Evolutionary conservation across 1,140 invertebrate genomes (phyloP).

Genomic region (Brachionus plicatilis): DNA sequence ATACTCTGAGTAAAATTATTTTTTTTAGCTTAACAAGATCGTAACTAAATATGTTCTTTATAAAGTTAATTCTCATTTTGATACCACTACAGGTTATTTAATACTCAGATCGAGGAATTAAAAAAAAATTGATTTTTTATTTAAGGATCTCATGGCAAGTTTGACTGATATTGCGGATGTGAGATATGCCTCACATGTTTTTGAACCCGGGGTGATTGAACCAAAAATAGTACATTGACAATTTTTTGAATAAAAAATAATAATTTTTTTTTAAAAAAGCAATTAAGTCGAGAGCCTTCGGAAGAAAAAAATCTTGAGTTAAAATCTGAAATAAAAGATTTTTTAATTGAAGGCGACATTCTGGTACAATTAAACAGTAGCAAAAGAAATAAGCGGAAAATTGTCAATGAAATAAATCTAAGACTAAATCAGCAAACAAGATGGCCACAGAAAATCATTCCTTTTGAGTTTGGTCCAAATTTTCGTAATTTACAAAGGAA

Average conservation of each 20-base stretch:
- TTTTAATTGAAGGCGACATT: slow-evolving; percentile 12
- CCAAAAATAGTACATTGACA: background rate
- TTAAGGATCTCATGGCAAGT: background rate
- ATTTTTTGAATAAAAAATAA: background rate
- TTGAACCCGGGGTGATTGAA: background rate
- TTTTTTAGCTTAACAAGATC: background rate
- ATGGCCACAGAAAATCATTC: slow-evolving; percentile 38
- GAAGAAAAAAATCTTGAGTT: background rate
- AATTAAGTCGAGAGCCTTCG: background rate
- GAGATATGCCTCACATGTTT: background rate
- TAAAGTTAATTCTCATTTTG: background rate
- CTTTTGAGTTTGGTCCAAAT: slow-evolving; percentile 24
- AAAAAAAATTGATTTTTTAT: background rate
- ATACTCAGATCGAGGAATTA: background rate
- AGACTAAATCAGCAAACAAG: background rate
- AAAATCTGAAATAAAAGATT: background rate
- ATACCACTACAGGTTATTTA: background rate
- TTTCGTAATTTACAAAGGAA: slow-evolving; percentile 21
- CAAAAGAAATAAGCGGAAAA: slow-evolving; percentile 21
- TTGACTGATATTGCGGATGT: background rate
- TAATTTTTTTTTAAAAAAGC: background rate
- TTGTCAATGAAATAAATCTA: background rate
- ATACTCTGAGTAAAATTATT: background rate
- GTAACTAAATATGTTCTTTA: background rate
- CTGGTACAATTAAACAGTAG: background rate